Evolutionary conservation across 2,888 invertebrate species (phyloP), one percentile per base, ranked within the genome.

Genomic region (Cyclophora albipunctata): DNA sequence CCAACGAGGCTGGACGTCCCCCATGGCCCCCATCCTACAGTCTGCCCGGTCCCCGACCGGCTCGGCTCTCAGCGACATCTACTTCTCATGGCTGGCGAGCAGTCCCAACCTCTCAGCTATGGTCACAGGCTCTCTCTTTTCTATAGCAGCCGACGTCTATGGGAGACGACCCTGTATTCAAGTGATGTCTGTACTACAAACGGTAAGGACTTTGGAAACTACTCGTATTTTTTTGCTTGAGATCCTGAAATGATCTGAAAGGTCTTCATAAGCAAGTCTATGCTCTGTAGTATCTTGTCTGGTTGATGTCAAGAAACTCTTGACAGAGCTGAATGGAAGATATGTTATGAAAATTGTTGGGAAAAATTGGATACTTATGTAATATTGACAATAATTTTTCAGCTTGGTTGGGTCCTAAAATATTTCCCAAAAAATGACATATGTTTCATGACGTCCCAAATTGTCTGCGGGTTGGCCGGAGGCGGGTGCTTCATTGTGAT

Each of bases 61-160:
- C 0, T 56, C 55, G 41, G 71, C 81, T 0, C 54, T 90, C 52
- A 73, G 76, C 5, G 65, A 73, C 48, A 65, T 59, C 45, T 78
- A 82, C 55, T 63, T 84, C n/a, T 77, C 87, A 0, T 83, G 84
- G 81, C 62, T 90, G 3, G 89, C 83, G 5, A 85, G 89, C 5
- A 50, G 79, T 4, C 71, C 87, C 43, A 74, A 81, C 7, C 53
- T 89, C n/a, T 76, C 81, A 2, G 87, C 81, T 3, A 62, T 81
- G 2, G 41, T 75, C 7, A 81, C 83, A 0, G 81, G 83, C 4
- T 66, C 84, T 2, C 46, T 81, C 1, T 87, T 78, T 57, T 74
- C 87, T 3, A 67, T 71, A 47, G 44, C 81, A 3, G 78, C 81
- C 0, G 85, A 90, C 53, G 68, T 57, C 34, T 74, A 71, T 53